A percentile compares a stretch with the other conserved stretches of the same genome.
Conservation (phyloP, 2,797 vertebrate genomes). For the Myioborus melanocephalus region DNA sequence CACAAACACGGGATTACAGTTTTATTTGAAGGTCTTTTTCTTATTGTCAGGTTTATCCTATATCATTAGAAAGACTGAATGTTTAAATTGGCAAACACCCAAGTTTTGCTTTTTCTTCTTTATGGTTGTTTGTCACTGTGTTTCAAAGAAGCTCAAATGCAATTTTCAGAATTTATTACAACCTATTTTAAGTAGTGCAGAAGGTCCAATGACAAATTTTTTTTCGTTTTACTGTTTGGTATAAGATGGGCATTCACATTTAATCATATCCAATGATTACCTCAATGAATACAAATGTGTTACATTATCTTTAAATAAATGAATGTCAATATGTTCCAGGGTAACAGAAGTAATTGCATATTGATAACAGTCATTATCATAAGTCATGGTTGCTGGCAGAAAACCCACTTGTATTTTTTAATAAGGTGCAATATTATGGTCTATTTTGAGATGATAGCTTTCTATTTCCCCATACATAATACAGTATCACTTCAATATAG, state of each 20-base stretch:
- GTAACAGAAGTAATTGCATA: slow-evolving; percentile 77
- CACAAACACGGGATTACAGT: not conserved
- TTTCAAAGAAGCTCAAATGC: slow-evolving; percentile 52
- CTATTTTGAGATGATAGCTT: slow-evolving; percentile 74
- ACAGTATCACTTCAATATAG: slow-evolving; percentile 63
- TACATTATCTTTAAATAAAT: slow-evolving; percentile 77
- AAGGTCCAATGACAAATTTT: slow-evolving; percentile 55
- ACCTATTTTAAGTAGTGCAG: slow-evolving; percentile 62
- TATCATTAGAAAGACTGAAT: not conserved
- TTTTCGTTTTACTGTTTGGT: slow-evolving; percentile 61
- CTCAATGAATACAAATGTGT: slow-evolving; percentile 76
- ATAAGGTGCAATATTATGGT: slow-evolving; percentile 71
- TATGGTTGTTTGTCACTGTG: slow-evolving; percentile 30
- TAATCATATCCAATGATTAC: slow-evolving; percentile 72
- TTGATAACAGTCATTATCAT: slow-evolving; percentile 76
- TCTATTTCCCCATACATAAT: slow-evolving; percentile 67
- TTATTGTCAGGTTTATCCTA: not conserved
- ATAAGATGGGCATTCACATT: slow-evolving; percentile 70
- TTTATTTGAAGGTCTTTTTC: not conserved
- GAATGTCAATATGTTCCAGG: slow-evolving; percentile 74
- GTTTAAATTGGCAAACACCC: not conserved
- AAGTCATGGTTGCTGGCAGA: slow-evolving; percentile 71
- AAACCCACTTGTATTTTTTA: slow-evolving; percentile 74
- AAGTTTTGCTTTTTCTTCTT: slow-evolving; percentile 37
- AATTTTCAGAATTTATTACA: slow-evolving; percentile 58